Evolutionary conservation across 2,113 vertebrate genomes (phyloP).

Genomic region (Calidris pygmaea): DNA sequence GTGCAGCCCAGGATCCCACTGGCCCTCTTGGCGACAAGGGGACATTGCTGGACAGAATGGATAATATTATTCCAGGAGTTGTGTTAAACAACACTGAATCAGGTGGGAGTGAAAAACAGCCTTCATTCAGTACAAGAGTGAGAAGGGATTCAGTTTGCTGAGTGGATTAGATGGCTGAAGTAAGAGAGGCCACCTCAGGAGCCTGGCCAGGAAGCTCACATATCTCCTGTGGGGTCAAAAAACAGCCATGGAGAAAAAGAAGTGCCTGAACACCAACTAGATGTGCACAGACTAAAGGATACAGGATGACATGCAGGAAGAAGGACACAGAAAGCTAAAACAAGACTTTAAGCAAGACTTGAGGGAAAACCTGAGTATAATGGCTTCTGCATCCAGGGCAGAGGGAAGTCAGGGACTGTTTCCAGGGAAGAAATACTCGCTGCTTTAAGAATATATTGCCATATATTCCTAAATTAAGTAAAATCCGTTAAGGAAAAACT

Average conservation of each 20-base stretch:
- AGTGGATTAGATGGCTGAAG: not conserved
- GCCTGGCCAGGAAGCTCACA: not conserved
- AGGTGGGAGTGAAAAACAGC: not conserved
- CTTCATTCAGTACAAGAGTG: not conserved
- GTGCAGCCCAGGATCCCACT: too few relatives aligned
- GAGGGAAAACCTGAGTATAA: not conserved
- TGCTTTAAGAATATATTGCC: not conserved
- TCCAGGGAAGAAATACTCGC: not conserved
- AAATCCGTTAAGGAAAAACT: not conserved
- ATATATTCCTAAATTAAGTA: not conserved
- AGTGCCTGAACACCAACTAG: not conserved
- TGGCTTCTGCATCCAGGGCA: not conserved
- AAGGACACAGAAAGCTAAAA: not conserved
- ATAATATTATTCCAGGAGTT: not conserved
- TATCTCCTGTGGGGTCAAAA: not conserved
- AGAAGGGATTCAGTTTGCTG: not conserved
- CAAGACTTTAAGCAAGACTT: not conserved
- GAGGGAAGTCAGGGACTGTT: not conserved
- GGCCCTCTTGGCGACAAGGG: too few relatives aligned
- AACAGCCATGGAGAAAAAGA: not conserved
- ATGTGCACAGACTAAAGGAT: rapidly evolving
- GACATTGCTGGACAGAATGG: not conserved
- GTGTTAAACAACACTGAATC: not conserved
- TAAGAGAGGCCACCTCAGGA: not conserved
- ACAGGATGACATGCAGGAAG: not conserved